Evolutionary conservation across 2,113 vertebrate genomes (phyloP), one percentile per base, ranked within the genome.

Genomic region (Vireo altiloquus): DNA sequence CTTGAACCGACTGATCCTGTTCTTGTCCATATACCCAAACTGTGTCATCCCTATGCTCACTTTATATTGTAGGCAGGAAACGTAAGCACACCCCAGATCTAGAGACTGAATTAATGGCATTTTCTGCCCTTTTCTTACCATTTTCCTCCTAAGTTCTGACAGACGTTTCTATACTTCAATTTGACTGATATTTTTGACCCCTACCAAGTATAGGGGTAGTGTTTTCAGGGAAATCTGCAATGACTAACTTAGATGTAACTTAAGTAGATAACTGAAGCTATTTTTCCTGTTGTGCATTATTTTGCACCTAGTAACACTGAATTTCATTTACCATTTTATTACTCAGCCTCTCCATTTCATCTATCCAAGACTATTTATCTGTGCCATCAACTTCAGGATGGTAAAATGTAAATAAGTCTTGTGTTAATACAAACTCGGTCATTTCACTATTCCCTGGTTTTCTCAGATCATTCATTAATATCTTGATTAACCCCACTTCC

Each of bases 241-340:
- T 40, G 14, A 23, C 37, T 75, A 47, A 37, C 70, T 87, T 84
- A 30, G 9, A 57, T 14, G 9, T 18, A 54, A 65, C 8, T 56
- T n/a, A 27, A 0, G 0, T 21, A 64, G 35, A 54, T 35, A 95
- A 31, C 28, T 57, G 39, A 16, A 92, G 49, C 22, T 64, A 75
- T 64, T 94, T 83, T 75, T 87, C 57, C 46, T 65, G 13, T 28
- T 78, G 31, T 66, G 57, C 40, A 39, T 72, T 82, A 85, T 82
- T 92, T 92, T 89, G 63, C 42, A 80, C 37, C 40, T 72, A 88
- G 18, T 20, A 82, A 69, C 54, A 50, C 63, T 60, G 59, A 88
- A 72, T 88, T 95, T 93, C 61, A 85, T 87, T 93, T 85, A 33
- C 30, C 3, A 1, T 88, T 94, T 94, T 72, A 88, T 88, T 93